A percentile compares a stretch with the other conserved stretches of the same genome.
Conservation (phyloP, 2,113 vertebrate genomes). For the Saimiri boliviensis region DNA sequence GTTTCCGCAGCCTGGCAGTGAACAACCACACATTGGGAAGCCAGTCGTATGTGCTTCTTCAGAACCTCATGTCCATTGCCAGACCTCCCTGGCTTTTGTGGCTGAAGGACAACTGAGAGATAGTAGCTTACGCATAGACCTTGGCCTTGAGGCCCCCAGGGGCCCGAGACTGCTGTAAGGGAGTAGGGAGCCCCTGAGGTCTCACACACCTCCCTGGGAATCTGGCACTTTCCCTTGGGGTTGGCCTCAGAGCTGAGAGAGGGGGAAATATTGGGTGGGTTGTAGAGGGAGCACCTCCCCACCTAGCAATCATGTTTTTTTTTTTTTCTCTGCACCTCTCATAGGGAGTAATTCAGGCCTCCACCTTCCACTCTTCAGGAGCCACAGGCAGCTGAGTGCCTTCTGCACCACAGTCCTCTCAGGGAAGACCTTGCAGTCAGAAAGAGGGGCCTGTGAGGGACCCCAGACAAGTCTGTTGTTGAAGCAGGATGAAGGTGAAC, state of each 20-base stretch:
- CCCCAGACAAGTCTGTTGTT: not conserved
- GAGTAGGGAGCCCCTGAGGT: not conserved
- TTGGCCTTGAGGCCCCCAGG: not conserved
- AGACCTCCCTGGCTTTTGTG: not conserved
- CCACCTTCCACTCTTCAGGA: not conserved
- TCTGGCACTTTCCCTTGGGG: not conserved
- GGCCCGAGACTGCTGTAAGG: not conserved
- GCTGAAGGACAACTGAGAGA: not conserved
- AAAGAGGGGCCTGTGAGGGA: not conserved
- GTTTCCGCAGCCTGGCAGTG: no score
- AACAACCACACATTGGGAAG: not conserved
- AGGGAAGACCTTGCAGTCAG: not conserved
- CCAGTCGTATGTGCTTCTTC: not conserved
- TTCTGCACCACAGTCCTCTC: not conserved
- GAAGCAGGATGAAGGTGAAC: not conserved
- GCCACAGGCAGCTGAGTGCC: not conserved
- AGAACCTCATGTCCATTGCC: not conserved
- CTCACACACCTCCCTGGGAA: not conserved
- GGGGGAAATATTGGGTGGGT: not conserved
- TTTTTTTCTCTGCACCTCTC: not conserved
- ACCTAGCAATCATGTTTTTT: not conserved
- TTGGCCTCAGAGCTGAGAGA: not conserved
- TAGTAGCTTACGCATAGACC: not conserved
- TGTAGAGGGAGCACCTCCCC: not conserved
- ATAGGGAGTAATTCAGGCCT: not conserved